phyloP scores from a whole-genome alignment of 2,797 vertebrate species.

The Fringilla coelebs region DNA sequence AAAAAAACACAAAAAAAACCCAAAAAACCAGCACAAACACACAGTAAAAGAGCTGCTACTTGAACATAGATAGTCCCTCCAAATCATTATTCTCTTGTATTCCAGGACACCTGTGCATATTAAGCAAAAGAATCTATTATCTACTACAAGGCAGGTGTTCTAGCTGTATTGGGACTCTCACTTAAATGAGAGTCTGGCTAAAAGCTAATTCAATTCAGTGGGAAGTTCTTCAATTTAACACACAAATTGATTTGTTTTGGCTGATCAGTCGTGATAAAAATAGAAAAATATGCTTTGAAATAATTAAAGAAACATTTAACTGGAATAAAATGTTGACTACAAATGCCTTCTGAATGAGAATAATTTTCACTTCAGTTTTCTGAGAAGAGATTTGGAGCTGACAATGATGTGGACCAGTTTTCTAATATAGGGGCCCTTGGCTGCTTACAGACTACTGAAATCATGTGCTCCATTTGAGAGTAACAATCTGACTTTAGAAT shows the following conservation, averaged over 20 bases:
- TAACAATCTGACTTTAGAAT: not conserved
- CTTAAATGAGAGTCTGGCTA: not conserved
- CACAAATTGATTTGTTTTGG: constrained; percentile 8
- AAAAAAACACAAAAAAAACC: too few species aligned
- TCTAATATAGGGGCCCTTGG: not conserved
- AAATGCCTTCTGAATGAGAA: not conserved
- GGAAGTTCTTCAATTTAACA: constrained; percentile 25
- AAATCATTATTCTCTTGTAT: not conserved
- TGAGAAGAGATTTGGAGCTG: not conserved
- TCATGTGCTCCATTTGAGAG: not conserved
- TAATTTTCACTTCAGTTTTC: not conserved
- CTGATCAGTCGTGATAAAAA: constrained; percentile 35
- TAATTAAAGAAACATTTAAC: not conserved
- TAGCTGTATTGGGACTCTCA: not conserved
- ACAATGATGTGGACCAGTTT: not conserved
- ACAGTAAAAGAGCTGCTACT: not conserved
- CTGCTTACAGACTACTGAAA: not conserved
- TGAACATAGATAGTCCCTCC: not conserved
- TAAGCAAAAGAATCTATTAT: not conserved
- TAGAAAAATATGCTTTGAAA: not conserved
- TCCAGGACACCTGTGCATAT: not conserved
- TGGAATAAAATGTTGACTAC: not conserved
- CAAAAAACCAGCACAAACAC: not conserved
- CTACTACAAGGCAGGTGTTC: not conserved
- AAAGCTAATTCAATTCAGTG: not conserved